A percentile compares a stretch with the other conserved stretches of the same genome.
Conservation (phyloP, 1,140 invertebrate species). For the Gryllus bimaculatus region DNA sequence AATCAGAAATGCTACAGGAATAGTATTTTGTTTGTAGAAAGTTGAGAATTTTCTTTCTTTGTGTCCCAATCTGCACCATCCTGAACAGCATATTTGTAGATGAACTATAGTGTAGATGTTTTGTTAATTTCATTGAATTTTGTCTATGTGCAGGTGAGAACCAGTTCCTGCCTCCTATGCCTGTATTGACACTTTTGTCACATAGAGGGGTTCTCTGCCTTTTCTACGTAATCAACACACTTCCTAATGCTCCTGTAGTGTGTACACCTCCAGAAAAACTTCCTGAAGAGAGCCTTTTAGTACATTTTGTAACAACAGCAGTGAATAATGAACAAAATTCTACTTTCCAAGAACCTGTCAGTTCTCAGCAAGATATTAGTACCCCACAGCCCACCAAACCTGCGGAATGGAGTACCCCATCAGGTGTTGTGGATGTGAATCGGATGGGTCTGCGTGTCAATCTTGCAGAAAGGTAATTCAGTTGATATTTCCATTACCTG, state of each 20-base stretch:
- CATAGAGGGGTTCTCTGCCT: conserved; percentile 59
- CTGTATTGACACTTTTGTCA: conserved; percentile 54
- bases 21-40: no score
- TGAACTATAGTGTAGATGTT: background rate
- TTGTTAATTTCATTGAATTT: conserved; percentile 17
- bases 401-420: background rate
- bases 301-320: conserved; percentile 28
- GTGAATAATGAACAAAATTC: no score
- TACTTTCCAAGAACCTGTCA: no score
- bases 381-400: background rate
- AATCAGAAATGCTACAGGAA: no score
- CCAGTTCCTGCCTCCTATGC: conserved; percentile 47
- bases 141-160: conserved; percentile 41
- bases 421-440: background rate
- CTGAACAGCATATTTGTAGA: no score
- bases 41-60: no score
- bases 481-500: no score
- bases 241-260: conserved; percentile 39
- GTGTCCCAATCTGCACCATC: no score
- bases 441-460: background rate
- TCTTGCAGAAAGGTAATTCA: background rate
- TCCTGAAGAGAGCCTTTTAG: conserved; percentile 33
- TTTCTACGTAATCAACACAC: conserved; percentile 58
- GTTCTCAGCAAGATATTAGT: background rate
- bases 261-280: conserved; percentile 48